Evolutionary conservation across 1,140 invertebrate species (phyloP), one percentile per base, ranked within the genome.

Genomic region (Galleria mellonella): DNA sequence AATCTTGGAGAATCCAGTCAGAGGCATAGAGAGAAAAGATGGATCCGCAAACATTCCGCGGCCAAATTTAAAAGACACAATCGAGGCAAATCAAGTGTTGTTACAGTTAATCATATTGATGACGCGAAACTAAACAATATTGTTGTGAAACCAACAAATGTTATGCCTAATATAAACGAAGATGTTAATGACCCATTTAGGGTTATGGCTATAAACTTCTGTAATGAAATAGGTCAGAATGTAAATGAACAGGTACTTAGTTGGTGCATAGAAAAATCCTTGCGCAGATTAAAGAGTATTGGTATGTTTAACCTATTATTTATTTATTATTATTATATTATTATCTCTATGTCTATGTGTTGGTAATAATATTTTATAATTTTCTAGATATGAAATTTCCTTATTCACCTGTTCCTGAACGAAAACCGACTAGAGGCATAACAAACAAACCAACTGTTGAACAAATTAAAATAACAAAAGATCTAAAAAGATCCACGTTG

Each of bases 231-330:
- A 33, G 63, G 72, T 7, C 77, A 78, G 17, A 64, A 72, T 56
- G n/a, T 9, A 0, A 79, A 62, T 32, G 15, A 43, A 1, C 65
- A 74, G 47, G 54, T 61, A 10, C 39, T 83, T n/a, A 62, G 51
- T 32, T 82, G 77, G 75, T 83, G 79, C 32, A 51, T 83, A 4
- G 79, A 83, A 39, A 83, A 82, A 32, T 59, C 73, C 1, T 52
- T 83, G n/a, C 66, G 79, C 50, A 68, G 62, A 48, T 32, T 83
- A 6, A 55, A 69, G 48, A 45, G 51, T 51, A 62, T 82, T 10
- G 75, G 79, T 83, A 60, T 70, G 62, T 49, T 10, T 23, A n/a
- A n/a, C 28, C 6, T 14, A 28, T 33, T 33, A 44, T 11, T 43
- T 33, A 40, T 15, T 23, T 4, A 31, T n/a, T n/a, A 31, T 17